Evolutionary conservation across 1,140 invertebrate species (phyloP).

Genomic region (Belonocnema kinseyi): DNA sequence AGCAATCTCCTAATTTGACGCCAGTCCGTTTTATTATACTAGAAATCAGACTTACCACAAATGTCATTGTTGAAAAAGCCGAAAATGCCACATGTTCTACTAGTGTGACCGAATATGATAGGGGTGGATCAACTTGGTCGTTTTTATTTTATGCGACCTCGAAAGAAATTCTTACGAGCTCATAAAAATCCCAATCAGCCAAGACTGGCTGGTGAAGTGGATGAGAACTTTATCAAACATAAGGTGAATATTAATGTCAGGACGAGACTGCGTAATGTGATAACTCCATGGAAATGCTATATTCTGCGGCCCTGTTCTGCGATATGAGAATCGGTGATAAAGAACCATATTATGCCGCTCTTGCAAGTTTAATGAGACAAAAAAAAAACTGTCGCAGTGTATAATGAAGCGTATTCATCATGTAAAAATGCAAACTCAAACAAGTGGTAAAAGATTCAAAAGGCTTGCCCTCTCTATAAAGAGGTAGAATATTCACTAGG

Average conservation of each 20-base stretch:
- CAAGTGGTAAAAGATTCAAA: no score
- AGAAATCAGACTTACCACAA: no score
- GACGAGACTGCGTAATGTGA: no score
- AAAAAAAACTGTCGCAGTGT: background rate
- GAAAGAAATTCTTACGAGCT: slow-evolving; percentile 23
- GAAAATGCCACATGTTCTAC: no score
- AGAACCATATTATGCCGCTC: background rate
- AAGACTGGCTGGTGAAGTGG: background rate
- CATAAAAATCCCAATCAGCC: slow-evolving; percentile 19
- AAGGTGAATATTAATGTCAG: slow-evolving; percentile 22
- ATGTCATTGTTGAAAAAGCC: no score
- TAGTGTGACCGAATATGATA: background rate
- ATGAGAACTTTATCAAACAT: slow-evolving; percentile 24
- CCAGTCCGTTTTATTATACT: background rate
- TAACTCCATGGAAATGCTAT: background rate
- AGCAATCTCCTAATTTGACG: no score
- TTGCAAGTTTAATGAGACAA: slow-evolving; percentile 7
- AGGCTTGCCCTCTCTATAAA: no score
- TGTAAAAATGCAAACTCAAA: no score
- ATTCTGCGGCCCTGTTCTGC: background rate
- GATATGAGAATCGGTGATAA: background rate
- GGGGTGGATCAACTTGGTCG: slow-evolving; percentile 22
- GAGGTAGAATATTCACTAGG: no score
- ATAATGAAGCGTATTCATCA: no score
- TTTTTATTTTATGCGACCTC: slow-evolving; percentile 13